Conservation (phyloP, 2,888 invertebrate genomes). For the Oxytorus armatus region DNA sequence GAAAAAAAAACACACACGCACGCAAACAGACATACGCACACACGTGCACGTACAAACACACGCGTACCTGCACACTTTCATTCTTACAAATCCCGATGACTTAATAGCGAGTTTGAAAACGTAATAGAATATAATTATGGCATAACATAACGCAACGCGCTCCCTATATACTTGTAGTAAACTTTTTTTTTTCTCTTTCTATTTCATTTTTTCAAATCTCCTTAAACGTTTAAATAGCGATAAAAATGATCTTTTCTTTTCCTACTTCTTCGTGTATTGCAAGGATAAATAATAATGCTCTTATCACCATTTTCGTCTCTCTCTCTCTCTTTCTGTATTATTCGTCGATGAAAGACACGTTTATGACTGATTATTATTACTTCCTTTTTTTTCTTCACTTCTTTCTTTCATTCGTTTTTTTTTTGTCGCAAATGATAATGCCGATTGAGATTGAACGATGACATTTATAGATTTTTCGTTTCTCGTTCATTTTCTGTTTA, state of each 20-base stretch:
- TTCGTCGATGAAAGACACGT: constrained; percentile 51
- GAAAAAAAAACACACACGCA: constrained; percentile 4
- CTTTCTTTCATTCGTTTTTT: background rate
- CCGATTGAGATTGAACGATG: constrained; percentile 44
- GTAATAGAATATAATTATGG: constrained; percentile 72
- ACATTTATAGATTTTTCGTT: constrained; percentile 46
- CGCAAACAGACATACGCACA: constrained; percentile 1
- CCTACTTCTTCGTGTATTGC: constrained; percentile 32
- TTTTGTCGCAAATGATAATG: constrained; percentile 42
- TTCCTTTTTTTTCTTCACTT: background rate
- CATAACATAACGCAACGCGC: constrained; percentile 72
- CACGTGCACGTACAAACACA: constrained; percentile 16
- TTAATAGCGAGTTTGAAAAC: constrained; percentile 67
- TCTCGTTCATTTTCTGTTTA: constrained; percentile 33
- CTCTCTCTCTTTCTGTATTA: constrained; percentile 4
- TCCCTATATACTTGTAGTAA: constrained; percentile 64
- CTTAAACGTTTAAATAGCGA: constrained; percentile 61
- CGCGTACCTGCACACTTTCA: constrained; percentile 37
- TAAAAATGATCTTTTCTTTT: constrained; percentile 35
- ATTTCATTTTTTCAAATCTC: constrained; percentile 36
- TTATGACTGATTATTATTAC: constrained; percentile 46
- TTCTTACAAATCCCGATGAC: constrained; percentile 65
- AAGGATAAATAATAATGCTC: constrained; percentile 61
- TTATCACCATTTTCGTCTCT: constrained; percentile 3
- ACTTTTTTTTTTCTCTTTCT: constrained; percentile 34